Evolutionary conservation across 1,140 invertebrate genomes (phyloP).

Genomic region (Drosophila dunni): DNA sequence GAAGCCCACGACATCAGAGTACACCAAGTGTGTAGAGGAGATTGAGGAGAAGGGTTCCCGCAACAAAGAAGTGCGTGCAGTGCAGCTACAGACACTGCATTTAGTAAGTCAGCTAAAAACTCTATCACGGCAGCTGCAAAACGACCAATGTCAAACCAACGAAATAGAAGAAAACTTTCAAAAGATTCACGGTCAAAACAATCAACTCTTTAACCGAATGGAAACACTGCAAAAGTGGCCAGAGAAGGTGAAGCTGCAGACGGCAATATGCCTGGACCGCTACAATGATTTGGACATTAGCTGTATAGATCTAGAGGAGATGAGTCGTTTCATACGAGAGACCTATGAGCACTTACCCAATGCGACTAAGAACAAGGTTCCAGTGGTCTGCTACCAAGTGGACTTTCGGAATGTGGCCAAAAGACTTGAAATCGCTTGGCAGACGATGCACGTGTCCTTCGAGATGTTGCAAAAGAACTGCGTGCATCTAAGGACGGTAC

Average conservation of each 20-base stretch:
- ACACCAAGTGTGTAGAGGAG: background rate
- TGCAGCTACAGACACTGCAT: background rate
- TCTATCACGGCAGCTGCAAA: background rate
- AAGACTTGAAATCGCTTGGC: background rate
- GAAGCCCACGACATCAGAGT: background rate
- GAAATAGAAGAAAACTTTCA: background rate
- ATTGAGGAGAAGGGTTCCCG: background rate
- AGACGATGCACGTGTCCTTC: background rate
- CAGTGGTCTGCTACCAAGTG: background rate
- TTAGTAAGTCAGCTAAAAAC: background rate
- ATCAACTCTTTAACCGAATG: background rate
- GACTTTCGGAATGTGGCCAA: background rate
- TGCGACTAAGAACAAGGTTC: background rate
- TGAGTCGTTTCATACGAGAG: background rate
- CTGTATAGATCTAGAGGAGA: background rate
- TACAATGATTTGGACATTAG: background rate
- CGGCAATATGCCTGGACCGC: background rate
- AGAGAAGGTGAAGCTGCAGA: background rate
- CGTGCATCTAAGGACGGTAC: background rate
- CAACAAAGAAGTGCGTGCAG: background rate
- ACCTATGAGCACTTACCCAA: background rate
- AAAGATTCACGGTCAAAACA: background rate
- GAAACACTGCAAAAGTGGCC: background rate
- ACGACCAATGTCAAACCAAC: background rate
- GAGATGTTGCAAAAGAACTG: background rate